Base-by-base conservation (phyloP, 2,797 vertebrate species). In the Falco columbarius region DNA sequence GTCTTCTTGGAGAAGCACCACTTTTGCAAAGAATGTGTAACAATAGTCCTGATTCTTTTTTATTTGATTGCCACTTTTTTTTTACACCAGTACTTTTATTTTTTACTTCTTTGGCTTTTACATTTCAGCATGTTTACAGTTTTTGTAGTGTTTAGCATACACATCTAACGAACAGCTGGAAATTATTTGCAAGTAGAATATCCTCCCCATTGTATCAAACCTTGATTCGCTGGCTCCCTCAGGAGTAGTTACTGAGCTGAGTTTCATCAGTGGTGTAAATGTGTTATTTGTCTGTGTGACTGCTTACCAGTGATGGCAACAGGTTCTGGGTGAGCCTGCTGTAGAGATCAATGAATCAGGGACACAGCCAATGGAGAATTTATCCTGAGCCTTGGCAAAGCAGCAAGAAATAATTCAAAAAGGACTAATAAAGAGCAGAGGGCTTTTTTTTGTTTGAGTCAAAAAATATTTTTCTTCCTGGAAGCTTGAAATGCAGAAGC, bases 141-240 rank as follows among this genome's bases (percentile, higher is more conserved):
- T 83, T 93, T 68, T 58, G 23, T 40, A 40, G 14, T 51, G 38
- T 68, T 95, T 83, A 89, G n/a, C 52, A 83, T 18, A 77, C 58
- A 72, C n/a, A 86, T 85, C 86, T 93, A 58, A 92, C 68, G 81
- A 95, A 94, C 61, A 92, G 56, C 83, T 93, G 86, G 86, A 91
- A 87, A 77, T 7, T 55, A 66, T 83, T 91, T 91, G 51, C 54
- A 77, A 95, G 70, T 9, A 3, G 54, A 74, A 83, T 62, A 63
- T 71, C 62, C 22, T 75, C 22, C 34, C 40, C 44, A 42, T 32
- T 74, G 40, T 79, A 80, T 36, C 63, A 85, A 82, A 67, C 24
- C 27, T 71, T n/a, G 21, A 87, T 87, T 85, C 36, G 63, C 29
- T 40, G 49, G 7, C 77, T 94, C 61, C 49, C 81, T 77, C 79